These are phyloP conservation scores for Mus spretus DNA, from an alignment of 2,797 vertebrate species.

Conservation along the genomic window DNA sequence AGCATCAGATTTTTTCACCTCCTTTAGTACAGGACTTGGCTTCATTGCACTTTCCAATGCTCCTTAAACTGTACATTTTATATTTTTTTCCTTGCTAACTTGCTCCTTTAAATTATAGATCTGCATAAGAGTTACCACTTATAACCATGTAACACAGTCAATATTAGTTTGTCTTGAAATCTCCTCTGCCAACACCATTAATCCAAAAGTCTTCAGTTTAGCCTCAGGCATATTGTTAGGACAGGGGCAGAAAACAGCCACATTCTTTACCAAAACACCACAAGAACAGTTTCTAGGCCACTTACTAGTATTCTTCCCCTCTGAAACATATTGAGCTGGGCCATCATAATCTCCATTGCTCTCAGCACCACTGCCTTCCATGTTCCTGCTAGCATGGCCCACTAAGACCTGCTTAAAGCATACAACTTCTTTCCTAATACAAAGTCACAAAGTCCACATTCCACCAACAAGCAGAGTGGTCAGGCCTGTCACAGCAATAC, in stretches of 20 bases:
- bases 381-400: not conserved
- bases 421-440: not conserved
- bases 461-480: not conserved
- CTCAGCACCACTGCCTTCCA: not conserved
- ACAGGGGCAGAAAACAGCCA: not conserved
- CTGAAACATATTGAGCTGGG: not conserved
- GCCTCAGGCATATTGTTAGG: not conserved
- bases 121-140: not conserved
- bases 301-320: not conserved
- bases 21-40: not conserved
- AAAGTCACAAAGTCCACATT: not conserved
- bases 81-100: not conserved
- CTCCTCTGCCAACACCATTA: not conserved
- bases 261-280: not conserved
- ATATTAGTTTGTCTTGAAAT: not conserved
- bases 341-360: not conserved
- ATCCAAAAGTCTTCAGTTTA: not conserved
- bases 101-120: not conserved
- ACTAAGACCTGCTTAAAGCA: not conserved
- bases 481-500: not conserved
- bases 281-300: not conserved
- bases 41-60: not conserved
- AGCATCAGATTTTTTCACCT: not conserved
- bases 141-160: not conserved
- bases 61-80: not conserved